Conservation (phyloP, 2,797 vertebrate species). For the Pteropus rufus region DNA sequence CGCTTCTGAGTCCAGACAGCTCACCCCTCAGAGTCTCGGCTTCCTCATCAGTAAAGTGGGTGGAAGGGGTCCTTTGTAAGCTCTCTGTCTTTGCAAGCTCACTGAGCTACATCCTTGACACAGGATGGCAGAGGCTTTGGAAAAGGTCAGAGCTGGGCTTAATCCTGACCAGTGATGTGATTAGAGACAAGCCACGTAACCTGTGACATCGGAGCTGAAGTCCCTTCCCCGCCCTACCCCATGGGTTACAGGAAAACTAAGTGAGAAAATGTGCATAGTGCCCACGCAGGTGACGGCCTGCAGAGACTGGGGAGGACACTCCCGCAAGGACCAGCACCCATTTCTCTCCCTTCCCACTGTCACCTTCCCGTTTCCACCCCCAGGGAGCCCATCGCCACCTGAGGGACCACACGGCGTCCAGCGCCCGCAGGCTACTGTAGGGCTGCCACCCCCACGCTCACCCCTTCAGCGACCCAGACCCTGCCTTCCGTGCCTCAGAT, state of each 20-base stretch:
- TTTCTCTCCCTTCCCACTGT: too few species aligned
- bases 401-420: fast-evolving
- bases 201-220: not conserved
- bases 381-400: not conserved
- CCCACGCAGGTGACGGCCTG: too few species aligned
- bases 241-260: not conserved
- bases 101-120: not conserved
- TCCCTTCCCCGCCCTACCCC: fast-evolving
- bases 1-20: fast-evolving
- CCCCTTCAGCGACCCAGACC: not conserved
- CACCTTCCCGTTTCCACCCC: not conserved
- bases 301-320: not conserved
- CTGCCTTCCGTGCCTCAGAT: too few species aligned
- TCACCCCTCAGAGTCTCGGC: not conserved
- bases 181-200: too few species aligned
- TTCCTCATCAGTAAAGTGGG: too few species aligned
- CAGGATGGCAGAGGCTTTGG: not conserved
- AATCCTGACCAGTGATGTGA: too few species aligned
- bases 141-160: not conserved
- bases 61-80: not conserved
- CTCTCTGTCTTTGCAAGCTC: not conserved
- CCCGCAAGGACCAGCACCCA: not conserved
- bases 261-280: not conserved
- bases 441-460: fast-evolving
- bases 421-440: not conserved